Conservation (phyloP, 2,888 invertebrate genomes). For the Parnassius apollo region DNA sequence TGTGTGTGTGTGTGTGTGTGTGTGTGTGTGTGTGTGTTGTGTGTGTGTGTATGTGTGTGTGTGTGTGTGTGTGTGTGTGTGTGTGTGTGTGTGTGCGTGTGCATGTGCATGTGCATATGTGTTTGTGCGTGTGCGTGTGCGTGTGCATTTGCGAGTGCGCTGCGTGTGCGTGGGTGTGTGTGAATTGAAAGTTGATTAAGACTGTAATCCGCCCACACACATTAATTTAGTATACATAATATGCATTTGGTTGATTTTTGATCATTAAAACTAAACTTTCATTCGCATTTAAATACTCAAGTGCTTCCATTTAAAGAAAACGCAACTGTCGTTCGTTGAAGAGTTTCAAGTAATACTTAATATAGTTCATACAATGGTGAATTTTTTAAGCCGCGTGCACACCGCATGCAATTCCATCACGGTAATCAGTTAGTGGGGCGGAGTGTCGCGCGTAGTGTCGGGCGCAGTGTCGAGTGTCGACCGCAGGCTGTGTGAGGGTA, state of each 20-base stretch:
- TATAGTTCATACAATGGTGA: conserved; percentile 18
- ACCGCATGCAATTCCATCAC: conserved; percentile 19
- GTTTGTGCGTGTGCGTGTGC: too few relatives aligned
- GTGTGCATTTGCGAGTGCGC: too few relatives aligned
- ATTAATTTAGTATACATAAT: too few relatives aligned
- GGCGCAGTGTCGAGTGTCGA: conserved; percentile 44
- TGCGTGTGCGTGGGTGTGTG: too few relatives aligned
- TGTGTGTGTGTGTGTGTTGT: too few relatives aligned
- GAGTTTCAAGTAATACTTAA: conserved; percentile 20
- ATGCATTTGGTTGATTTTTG: background rate
- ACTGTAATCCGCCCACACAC: too few relatives aligned
- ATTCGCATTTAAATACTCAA: conserved; percentile 13
- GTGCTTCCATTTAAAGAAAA: conserved; percentile 20
- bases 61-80: too few relatives aligned
- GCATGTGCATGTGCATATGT: too few relatives aligned
- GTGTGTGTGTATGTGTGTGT: too few relatives aligned
- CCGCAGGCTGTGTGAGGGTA: conserved; percentile 49
- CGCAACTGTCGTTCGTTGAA: conserved; percentile 13
- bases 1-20: too few relatives aligned
- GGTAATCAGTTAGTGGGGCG: conserved; percentile 28
- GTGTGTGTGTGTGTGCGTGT: too few relatives aligned
- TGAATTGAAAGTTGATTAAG: too few relatives aligned
- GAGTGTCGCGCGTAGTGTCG: conserved; percentile 26
- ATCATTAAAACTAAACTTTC: conserved; percentile 18
- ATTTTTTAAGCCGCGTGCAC: conserved; percentile 24